Percentiles rank a stretch among this genome's conserved stretches.
These are phyloP conservation scores for Rotaria sp. DNA, from an alignment of 2,888 invertebrate species.

Conservation along the genomic window DNA sequence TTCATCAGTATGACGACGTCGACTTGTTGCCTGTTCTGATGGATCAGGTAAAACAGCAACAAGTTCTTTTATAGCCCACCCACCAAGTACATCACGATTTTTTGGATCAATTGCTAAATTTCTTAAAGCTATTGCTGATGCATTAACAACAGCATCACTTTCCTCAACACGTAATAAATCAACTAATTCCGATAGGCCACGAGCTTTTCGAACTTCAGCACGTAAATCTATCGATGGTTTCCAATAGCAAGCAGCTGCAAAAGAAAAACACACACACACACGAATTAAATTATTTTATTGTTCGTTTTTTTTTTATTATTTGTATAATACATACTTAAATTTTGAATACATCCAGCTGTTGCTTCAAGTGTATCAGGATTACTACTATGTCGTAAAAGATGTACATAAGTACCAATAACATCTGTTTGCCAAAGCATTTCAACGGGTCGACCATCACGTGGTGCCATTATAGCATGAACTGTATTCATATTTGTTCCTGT, in stretches of 20 bases:
- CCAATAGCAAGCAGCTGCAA: constrained; percentile 83
- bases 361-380: constrained; percentile 95
- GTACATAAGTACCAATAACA: constrained; percentile 80
- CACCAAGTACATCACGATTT: constrained; percentile 90
- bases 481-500: background rate
- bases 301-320: background rate
- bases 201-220: constrained; percentile 89
- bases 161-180: constrained; percentile 89
- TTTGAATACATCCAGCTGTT: constrained; percentile 95
- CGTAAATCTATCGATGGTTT: constrained; percentile 66
- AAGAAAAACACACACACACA: background rate
- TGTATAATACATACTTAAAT: constrained; percentile 60
- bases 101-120: constrained; percentile 94
- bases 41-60: constrained; percentile 86
- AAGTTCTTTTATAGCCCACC: constrained; percentile 84
- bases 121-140: constrained; percentile 89
- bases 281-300: too few relatives aligned
- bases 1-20: constrained; percentile 72
- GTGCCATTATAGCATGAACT: constrained; percentile 23
- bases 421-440: constrained; percentile 80
- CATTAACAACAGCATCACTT: constrained; percentile 83
- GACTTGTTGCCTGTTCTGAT: constrained; percentile 47
- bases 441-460: constrained; percentile 61
- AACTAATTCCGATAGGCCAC: constrained; percentile 88
- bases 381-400: constrained; percentile 82